Evolutionary conservation across 2,888 invertebrate species (phyloP).

Genomic region (Cephus pulcher): DNA sequence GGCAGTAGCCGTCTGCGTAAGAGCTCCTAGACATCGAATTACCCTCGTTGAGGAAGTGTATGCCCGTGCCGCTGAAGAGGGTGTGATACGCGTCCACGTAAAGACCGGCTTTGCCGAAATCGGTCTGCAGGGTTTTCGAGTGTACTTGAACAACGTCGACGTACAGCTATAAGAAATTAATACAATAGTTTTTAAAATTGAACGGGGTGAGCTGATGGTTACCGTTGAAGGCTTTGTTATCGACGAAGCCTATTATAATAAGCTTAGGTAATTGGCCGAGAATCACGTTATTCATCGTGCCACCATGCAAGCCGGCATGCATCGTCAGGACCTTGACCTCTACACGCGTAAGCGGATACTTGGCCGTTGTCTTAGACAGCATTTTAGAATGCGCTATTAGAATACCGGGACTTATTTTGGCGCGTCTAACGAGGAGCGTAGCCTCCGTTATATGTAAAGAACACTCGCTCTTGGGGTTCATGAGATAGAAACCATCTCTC

Average conservation of each 20-base stretch:
- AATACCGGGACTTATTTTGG: conserved; percentile 27
- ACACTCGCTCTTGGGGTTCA: not conserved
- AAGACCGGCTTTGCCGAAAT: conserved; percentile 1
- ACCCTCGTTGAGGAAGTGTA: conserved; percentile 35
- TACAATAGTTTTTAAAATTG: conserved; percentile 15
- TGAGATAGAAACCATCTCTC: not conserved
- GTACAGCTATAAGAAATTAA: conserved; percentile 32
- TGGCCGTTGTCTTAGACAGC: conserved; percentile 36
- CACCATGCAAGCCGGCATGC: conserved; percentile 32
- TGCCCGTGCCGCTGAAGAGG: conserved; percentile 34
- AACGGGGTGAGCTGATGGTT: conserved; percentile 23
- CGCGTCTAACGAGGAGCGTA: no score
- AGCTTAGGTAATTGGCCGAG: conserved; percentile 44
- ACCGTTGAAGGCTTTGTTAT: conserved; percentile 35
- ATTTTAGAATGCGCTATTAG: conserved; percentile 39
- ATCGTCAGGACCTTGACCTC: conserved; percentile 40
- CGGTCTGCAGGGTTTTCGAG: conserved; percentile 26
- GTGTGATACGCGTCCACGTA: conserved; percentile 42
- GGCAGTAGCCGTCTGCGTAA: conserved; percentile 32
- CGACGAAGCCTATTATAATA: conserved; percentile 42
- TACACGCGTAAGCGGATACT: conserved; percentile 35
- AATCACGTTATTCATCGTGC: conserved; percentile 48
- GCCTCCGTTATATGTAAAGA: no score
- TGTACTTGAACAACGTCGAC: conserved; percentile 29
- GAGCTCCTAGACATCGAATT: conserved; percentile 27